These are phyloP conservation scores for Odontesthes bonariensis DNA, from an alignment of 2,113 vertebrate species.

Conservation along the genomic window DNA sequence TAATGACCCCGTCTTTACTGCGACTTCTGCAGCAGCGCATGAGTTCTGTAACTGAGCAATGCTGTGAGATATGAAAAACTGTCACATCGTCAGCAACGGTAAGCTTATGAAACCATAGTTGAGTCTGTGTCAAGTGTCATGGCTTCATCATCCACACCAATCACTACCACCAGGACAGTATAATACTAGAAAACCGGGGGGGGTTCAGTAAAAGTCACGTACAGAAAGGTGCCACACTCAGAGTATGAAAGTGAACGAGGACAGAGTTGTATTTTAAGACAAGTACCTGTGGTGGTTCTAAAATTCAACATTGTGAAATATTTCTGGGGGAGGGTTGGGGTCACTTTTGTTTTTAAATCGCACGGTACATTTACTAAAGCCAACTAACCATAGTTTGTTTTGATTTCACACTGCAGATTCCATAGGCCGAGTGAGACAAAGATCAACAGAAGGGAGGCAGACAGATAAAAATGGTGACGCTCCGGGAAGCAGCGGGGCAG, in stretches of 20 bases:
- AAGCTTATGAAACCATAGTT: slow-evolving; percentile 12
- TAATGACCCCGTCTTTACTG: slow-evolving; percentile 20
- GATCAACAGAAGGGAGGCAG: slow-evolving; percentile 13
- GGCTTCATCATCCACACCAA: neutral
- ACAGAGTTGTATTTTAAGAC: neutral
- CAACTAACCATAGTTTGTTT: slow-evolving; percentile 63
- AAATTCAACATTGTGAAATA: slow-evolving; percentile 3
- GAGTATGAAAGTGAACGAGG: slow-evolving; percentile 16
- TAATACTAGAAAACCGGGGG: slow-evolving; percentile 39
- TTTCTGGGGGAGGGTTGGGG: slow-evolving; percentile 6
- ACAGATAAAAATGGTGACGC: slow-evolving; percentile 26
- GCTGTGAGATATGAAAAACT: neutral
- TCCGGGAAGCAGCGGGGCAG: slow-evolving; percentile 13
- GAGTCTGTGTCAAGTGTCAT: neutral
- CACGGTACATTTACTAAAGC: slow-evolving; percentile 39
- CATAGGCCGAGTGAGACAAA: slow-evolving; percentile 28
- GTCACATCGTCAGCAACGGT: neutral
- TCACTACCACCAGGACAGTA: too few species aligned
- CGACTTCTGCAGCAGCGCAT: slow-evolving; percentile 12
- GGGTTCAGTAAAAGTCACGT: slow-evolving; percentile 43
- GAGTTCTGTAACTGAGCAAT: neutral
- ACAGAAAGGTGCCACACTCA: slow-evolving; percentile 12
- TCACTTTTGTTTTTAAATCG: slow-evolving; percentile 20
- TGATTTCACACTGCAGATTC: slow-evolving; percentile 50
- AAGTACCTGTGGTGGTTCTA: slow-evolving; percentile 39